Percentiles rank a stretch among this genome's conserved stretches.
Evolutionary conservation across 2,113 vertebrate genomes (phyloP).

Genomic region (Tachysurus fulvidraco): DNA sequence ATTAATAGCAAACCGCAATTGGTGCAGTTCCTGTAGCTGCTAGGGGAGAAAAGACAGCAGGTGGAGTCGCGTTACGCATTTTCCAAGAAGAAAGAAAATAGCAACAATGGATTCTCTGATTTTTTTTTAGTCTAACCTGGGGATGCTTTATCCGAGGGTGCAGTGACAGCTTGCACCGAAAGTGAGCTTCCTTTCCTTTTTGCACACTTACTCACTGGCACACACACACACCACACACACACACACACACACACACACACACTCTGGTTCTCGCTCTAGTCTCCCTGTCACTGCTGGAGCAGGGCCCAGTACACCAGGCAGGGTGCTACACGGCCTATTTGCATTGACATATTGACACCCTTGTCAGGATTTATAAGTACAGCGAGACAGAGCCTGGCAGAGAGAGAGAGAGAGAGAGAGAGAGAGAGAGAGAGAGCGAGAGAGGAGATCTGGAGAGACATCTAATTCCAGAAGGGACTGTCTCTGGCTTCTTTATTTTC

Average conservation of each 20-base stretch:
- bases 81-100: not conserved
- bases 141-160: constrained; percentile 7
- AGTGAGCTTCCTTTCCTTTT: constrained; percentile 1
- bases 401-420: constrained; percentile 47
- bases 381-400: constrained; percentile 41
- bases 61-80: not conserved
- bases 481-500: not conserved
- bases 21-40: not conserved
- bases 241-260: constrained; percentile 31
- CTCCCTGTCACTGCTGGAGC: constrained; percentile 53
- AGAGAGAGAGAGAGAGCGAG: constrained; percentile 25
- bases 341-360: constrained; percentile 61
- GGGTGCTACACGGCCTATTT: constrained; percentile 56
- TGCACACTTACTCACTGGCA: constrained; percentile 24
- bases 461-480: not conserved
- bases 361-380: constrained; percentile 59
- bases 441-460: constrained; percentile 23
- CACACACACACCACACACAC: constrained; percentile 30
- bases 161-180: constrained; percentile 17
- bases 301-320: constrained; percentile 52
- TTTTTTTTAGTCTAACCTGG: not conserved
- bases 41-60: not conserved
- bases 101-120: not conserved
- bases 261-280: constrained; percentile 36
- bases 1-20: constrained; percentile 27